Base-by-base conservation (phyloP, 2,113 vertebrate species). In the Euleptes europaea region DNA sequence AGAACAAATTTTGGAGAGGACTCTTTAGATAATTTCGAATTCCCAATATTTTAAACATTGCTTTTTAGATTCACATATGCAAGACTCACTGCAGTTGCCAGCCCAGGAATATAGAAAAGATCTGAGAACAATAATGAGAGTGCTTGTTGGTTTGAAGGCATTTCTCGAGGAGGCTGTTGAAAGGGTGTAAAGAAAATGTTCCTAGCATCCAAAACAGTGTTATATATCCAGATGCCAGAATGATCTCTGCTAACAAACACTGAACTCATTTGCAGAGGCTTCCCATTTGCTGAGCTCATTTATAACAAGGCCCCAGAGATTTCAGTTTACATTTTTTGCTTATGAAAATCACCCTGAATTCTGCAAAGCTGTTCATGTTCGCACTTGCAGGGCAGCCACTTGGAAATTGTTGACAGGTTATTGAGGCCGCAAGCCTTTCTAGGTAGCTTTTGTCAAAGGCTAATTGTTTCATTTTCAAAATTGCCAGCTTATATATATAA, bases 251-350 rank as follows among this genome's bases (percentile, higher is more conserved):
- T 82, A 89, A 89, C 70, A 94, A 91, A 92, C 86, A 60, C 42
- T 74, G 72, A 91, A 89, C 77, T 93, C 90, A 87, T 92, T 94
- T 94, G 65, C 13, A 89, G 78, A 80, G 80, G 81, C 78, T 92
- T 92, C 81, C 80, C 19, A 85, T 92, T 95, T 92, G 83, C 88
- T 92, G 92, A 91, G 63, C 44, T 87, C 89, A 75, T 80, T 91
- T 94, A 63, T 85, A 94, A 96, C 80, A 93, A 95, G 93, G 77
- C 92, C 84, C 88, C 88, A 72, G 94, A 94, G 91, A 86, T 70
- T 75, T 70, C 84, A 91, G 86, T 92, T 93, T 93, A 88, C 74
- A 47, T 87, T 92, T 93, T 90, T 88, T 89, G 86, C 69, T 72
- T 80, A 84, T 76, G 80, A 93, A 95, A 93, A 86, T 86, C n/a